phyloP scores from a whole-genome alignment of 1,140 invertebrate genomes.

The Lethrus apterus region DNA sequence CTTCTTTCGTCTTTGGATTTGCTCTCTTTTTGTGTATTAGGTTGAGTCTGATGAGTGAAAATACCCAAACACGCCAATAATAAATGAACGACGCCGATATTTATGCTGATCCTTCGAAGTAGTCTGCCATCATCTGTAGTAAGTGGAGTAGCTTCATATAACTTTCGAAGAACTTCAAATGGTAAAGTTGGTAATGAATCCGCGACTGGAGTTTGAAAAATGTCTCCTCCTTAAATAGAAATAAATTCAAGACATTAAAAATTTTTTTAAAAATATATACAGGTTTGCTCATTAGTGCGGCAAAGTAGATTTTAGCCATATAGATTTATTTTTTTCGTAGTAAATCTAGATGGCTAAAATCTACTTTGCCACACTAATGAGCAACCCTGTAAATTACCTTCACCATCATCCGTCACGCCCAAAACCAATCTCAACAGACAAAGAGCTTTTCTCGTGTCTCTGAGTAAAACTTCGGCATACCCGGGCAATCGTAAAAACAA shows the following conservation, averaged over 20 bases:
- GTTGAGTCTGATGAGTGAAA: constrained; percentile 71
- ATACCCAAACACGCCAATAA: constrained; percentile 80
- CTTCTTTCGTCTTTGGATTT: constrained; percentile 60
- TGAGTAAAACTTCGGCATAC: constrained; percentile 80
- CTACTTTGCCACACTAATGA: background rate
- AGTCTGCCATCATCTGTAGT: constrained; percentile 75
- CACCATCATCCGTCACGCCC: constrained; percentile 84
- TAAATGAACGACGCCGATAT: constrained; percentile 74
- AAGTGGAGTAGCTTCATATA: constrained; percentile 70
- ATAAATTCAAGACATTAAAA: no score
- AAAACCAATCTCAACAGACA: constrained; percentile 77
- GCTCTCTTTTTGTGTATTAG: constrained; percentile 23
- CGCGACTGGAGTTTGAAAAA: constrained; percentile 67
- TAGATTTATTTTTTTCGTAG: no score
- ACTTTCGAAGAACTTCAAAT: constrained; percentile 73
- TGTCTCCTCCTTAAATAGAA: constrained; percentile 51
- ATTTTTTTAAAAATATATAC: no score
- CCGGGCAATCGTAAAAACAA: constrained; percentile 79
- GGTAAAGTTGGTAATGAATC: constrained; percentile 75
- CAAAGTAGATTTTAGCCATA: no score
- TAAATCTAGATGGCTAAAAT: background rate
- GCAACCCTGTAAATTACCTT: constrained; percentile 58
- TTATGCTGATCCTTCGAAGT: constrained; percentile 70
- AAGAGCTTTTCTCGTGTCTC: constrained; percentile 75
- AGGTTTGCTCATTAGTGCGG: no score